Evolutionary conservation across 1,140 invertebrate genomes (phyloP), one percentile per base, ranked within the genome.

Genomic region (Lepidostoma basale): DNA sequence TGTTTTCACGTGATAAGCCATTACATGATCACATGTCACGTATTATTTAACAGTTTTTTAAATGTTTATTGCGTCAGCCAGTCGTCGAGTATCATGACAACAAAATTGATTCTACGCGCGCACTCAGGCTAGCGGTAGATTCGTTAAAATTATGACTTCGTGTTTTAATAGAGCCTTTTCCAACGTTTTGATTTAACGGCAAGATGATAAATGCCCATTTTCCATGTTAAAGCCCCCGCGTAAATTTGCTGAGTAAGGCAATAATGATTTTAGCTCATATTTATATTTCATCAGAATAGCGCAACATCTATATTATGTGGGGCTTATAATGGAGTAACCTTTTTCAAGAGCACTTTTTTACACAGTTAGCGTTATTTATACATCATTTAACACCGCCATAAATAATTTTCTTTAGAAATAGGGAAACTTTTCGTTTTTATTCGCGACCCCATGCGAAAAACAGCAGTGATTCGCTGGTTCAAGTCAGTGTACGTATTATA

Each of bases 61-160:
- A 36, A 36, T 36, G 14, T 36, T 36, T 36, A 36, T 36, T 36
- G 14, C 18, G 2, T 10, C 30, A 45, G 40, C 1, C 5, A 26
- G 28, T 10, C 3, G 33, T 28, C 58, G 23, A 68, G 28, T 26
- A 60, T 68, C 66, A 42, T 47, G 66, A 60, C 62, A 58, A 56
- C 40, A 49, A 62, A 70, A 70, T 70, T 70, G 54, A 70, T 70
- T 70, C 28, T 42, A 18, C 60, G 40, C 66, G 58, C 68, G 40
- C 60, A 60, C 25, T n/a, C 49, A n/a, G 25, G 5, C 22, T 22
- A 26, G 20, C 10, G 59, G 44, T 56, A 33, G 59, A 54, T 62
- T 56, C 45, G 45, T 68, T 60, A 68, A 52, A 62, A 71, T 71
- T 68, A 68, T 68, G 69, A 71, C 69, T 39, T 71, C 59, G 66